A percentile compares a stretch with the other conserved stretches of the same genome.
Conservation (phyloP, 2,113 vertebrate species). For the Nematolebias whitei region DNA sequence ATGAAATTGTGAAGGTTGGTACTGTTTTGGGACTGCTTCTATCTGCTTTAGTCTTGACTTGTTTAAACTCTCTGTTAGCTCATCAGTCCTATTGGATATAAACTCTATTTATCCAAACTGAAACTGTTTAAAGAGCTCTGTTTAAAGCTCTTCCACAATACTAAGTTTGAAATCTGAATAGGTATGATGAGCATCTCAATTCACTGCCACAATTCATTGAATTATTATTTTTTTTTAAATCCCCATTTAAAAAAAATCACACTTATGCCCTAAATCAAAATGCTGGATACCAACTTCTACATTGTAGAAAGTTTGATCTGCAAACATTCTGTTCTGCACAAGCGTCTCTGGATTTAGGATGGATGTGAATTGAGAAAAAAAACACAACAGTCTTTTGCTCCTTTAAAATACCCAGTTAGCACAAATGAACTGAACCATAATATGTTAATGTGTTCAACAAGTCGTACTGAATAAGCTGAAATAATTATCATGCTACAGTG, state of each 20-base stretch:
- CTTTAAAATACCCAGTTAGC: conserved; percentile 49
- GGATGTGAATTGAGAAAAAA: background rate
- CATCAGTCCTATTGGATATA: too few relatives aligned
- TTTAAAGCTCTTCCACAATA: too few relatives aligned
- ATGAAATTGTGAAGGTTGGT: too few relatives aligned
- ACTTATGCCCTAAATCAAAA: conserved; percentile 1
- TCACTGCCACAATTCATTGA: conserved; percentile 18
- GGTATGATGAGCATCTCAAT: conserved; percentile 8
- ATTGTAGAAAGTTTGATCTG: background rate
- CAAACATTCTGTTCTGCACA: too few relatives aligned
- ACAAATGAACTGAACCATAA: conserved; percentile 44
- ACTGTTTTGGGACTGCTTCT: too few relatives aligned
- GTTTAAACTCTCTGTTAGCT: too few relatives aligned
- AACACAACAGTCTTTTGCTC: conserved; percentile 49
- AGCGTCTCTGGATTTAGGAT: background rate
- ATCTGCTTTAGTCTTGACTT: background rate
- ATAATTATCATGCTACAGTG: conserved; percentile 37
- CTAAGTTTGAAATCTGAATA: too few relatives aligned
- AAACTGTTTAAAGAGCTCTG: too few relatives aligned
- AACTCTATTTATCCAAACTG: too few relatives aligned
- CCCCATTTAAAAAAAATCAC: conserved; percentile 8
- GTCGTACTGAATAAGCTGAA: conserved; percentile 56
- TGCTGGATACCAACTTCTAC: conserved; percentile 15
- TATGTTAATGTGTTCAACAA: conserved; percentile 51
- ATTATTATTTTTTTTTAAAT: background rate